phyloP scores from a whole-genome alignment of 1,140 invertebrate species.

The Liolophura sinensis region DNA sequence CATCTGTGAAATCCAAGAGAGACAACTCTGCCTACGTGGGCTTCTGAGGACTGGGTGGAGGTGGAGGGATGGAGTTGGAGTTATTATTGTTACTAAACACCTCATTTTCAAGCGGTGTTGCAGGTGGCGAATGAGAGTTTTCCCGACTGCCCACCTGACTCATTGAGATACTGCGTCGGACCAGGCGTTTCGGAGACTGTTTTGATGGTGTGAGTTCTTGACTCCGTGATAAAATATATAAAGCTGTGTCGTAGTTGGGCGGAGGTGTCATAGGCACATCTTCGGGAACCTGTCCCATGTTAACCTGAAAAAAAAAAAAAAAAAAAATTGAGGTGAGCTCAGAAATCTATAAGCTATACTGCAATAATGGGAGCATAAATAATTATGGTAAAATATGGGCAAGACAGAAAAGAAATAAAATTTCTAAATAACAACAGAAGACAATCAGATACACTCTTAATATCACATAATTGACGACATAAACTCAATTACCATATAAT shows the following conservation, averaged over 20 bases:
- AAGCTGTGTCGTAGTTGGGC: conserved; percentile 42
- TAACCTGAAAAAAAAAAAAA: conserved; percentile 22
- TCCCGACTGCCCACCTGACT: conserved; percentile 14
- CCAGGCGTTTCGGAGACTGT: conserved; percentile 14
- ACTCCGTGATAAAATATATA: conserved; percentile 39
- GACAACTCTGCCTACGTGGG: no score
- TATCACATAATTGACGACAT: conserved; percentile 6
- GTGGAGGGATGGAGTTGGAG: no score
- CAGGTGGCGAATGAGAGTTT: no score
- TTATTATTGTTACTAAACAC: no score
- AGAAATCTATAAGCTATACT: no score
- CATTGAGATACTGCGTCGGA: conserved; percentile 32
- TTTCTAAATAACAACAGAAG: background rate
- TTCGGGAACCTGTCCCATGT: conserved; percentile 26
- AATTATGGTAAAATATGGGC: no score
- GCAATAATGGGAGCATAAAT: no score
- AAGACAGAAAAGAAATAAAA: background rate
- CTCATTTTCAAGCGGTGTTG: no score
- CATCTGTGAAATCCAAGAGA: no score
- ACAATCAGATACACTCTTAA: background rate
- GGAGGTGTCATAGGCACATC: conserved; percentile 39
- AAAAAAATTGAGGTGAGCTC: background rate
- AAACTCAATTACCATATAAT: no score
- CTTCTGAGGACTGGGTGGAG: no score
- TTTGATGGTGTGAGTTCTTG: conserved; percentile 27